These are phyloP conservation scores for Litoditis marina DNA, from an alignment of 2,888 invertebrate species.

Conservation along the genomic window DNA sequence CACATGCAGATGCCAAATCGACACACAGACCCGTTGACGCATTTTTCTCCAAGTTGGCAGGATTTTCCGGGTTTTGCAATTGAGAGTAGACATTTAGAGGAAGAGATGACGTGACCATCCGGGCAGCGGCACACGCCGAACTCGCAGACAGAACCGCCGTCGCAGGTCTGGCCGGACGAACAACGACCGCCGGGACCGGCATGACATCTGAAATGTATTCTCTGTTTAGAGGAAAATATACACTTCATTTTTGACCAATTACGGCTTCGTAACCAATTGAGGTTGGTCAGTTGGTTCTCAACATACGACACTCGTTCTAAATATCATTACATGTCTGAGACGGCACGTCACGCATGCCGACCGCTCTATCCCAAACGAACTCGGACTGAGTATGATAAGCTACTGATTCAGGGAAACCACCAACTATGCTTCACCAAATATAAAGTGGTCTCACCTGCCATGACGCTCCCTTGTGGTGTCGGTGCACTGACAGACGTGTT, in stretches of 20 bases:
- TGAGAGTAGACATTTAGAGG: constrained; percentile 35
- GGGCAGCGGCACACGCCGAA: constrained; percentile 55
- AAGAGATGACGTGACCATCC: constrained; percentile 22
- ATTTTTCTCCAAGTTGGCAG: constrained; percentile 51
- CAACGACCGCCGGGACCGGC: constrained; percentile 46
- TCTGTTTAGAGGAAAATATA: neutral
- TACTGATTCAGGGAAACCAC: too few species aligned
- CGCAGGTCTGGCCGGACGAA: constrained; percentile 54
- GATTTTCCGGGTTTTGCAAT: constrained; percentile 45
- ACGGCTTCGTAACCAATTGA: too few species aligned
- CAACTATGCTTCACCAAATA: too few species aligned
- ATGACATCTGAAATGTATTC: constrained; percentile 26
- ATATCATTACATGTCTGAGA: too few species aligned
- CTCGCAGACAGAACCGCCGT: constrained; percentile 50
- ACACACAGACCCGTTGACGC: constrained; percentile 50
- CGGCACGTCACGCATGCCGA: too few species aligned
- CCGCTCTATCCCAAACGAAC: too few species aligned
- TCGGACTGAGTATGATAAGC: too few species aligned
- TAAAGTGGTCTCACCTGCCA: constrained; percentile 23
- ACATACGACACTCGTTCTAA: too few species aligned
- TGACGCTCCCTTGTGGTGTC: constrained; percentile 48
- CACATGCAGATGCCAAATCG: constrained; percentile 56
- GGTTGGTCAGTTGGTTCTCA: too few species aligned
- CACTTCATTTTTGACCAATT: too few species aligned
- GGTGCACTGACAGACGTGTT: constrained; percentile 50